These are phyloP conservation scores for Saguinus midas DNA, from an alignment of 2,113 vertebrate species.

Conservation along the genomic window DNA sequence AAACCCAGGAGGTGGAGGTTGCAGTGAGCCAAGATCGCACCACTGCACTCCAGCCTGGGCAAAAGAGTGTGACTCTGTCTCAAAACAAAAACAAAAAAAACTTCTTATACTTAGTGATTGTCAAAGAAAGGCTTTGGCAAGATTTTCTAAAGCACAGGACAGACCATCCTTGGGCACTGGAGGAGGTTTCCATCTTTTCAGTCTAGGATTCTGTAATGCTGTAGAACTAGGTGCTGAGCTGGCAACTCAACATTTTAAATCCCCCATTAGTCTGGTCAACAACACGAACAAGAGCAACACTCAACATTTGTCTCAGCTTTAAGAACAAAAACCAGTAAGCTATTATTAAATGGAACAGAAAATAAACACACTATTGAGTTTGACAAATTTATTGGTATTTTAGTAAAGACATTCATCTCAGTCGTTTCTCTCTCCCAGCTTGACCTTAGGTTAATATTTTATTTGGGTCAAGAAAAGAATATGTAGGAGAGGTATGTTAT, in stretches of 20 bases:
- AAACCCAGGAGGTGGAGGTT: too few relatives aligned
- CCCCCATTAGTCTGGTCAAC: not conserved
- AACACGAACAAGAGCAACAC: not conserved
- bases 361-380: constrained; percentile 68
- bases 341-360: constrained; percentile 55
- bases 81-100: too few relatives aligned
- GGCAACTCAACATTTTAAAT: not conserved
- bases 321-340: not conserved
- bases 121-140: not conserved
- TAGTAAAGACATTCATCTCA: constrained; percentile 80
- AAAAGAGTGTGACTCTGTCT: too few relatives aligned
- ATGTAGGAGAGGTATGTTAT: constrained; percentile 72
- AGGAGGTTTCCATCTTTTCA: not conserved
- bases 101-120: not conserved
- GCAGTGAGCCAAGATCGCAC: too few relatives aligned
- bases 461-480: constrained; percentile 69
- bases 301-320: constrained; percentile 8
- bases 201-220: not conserved
- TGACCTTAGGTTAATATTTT: constrained; percentile 65
- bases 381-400: constrained; percentile 81
- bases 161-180: not conserved
- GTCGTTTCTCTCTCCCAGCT: constrained; percentile 72
- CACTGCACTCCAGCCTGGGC: too few relatives aligned
- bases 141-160: not conserved
- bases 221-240: not conserved